These are phyloP conservation scores for Chrysogorgia sp. DNA, from an alignment of 92 coral and sea anemone genomes.

Conservation along the genomic window DNA sequence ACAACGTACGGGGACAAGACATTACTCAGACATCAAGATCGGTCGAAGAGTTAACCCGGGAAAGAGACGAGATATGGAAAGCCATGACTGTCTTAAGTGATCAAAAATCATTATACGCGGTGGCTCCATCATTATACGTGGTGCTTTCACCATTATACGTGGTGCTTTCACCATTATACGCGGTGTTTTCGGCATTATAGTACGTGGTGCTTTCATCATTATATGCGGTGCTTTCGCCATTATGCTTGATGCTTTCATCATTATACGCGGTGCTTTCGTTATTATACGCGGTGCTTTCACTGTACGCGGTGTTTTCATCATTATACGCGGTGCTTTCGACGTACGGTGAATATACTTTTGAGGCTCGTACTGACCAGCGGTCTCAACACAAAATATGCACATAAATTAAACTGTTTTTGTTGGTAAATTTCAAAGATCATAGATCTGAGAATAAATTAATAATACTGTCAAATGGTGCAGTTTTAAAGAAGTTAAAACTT, in stretches of 20 bases:
- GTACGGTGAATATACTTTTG: not conserved
- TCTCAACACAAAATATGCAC: not conserved
- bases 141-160: conserved; percentile 4
- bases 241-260: conserved; percentile 4
- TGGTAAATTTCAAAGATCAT: conserved; percentile 19
- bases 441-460: conserved; percentile 19
- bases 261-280: not conserved
- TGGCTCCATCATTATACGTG: not conserved
- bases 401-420: not conserved
- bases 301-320: conserved; percentile 11
- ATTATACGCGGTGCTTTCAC: conserved; percentile 7
- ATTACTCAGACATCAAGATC: too few species aligned
- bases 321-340: conserved; percentile 3
- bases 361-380: not conserved
- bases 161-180: conserved; percentile 11
- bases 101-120: conserved; percentile 5
- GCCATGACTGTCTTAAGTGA: conserved; percentile 5
- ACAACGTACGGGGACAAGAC: too few species aligned
- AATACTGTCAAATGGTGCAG: too few species aligned
- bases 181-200: conserved; percentile 9
- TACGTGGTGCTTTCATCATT: conserved; percentile 12
- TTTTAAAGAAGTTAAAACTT: not conserved
- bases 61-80: too few species aligned
- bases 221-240: conserved; percentile 1
- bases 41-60: too few species aligned